Evolutionary conservation across 2,888 invertebrate genomes (phyloP), one percentile per base, ranked within the genome.

Genomic region (Pollenia griseotomentosa): DNA sequence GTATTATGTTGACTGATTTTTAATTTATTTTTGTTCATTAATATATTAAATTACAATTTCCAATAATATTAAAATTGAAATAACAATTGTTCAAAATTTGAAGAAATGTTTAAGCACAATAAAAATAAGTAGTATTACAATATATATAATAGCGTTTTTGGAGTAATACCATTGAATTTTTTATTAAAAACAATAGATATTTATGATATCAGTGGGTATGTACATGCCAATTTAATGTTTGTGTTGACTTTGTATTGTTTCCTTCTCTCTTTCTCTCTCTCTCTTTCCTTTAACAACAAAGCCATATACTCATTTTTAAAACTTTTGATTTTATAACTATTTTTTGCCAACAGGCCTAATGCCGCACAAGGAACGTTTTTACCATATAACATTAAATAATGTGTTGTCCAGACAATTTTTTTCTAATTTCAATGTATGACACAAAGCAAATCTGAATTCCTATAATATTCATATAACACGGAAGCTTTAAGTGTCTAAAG

Each of bases 201-300:
- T 23, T 12, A 11, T 53, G 63, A 42, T 57, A 79, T 59, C 46
- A 68, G 61, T 40, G 78, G 68, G 78, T 79, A 79, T 79, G 78
- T 79, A 79, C 78, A 19, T 53, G 68, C 59, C 57, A 68, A 68
- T 79, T 79, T 40, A 68, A 79, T 79, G 59, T 79, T 48, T 79
- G 51, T 75, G 75, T 66, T 57, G 61, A 66, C 40, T 78, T 55
- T 78, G 42, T 78, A 16, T 12, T 78, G 66, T 57, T 48, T 46
- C 8, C 16, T 66, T 23, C 33, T 46, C 46, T 23, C 16, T 75
- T 42, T n/a, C 5, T 40, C 9, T 66, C 46, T 48, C 23, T n/a
- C 16, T 71, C 23, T 44, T 12, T 57, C 33, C 6, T 33, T 44
- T 23, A 71, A 57, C 44, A 42, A 57, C 23, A 71, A 70, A 19